A percentile compares a stretch with the other conserved stretches of the same genome.
Conservation (phyloP, 2,797 vertebrate genomes). For the Manis crassicaudata region DNA sequence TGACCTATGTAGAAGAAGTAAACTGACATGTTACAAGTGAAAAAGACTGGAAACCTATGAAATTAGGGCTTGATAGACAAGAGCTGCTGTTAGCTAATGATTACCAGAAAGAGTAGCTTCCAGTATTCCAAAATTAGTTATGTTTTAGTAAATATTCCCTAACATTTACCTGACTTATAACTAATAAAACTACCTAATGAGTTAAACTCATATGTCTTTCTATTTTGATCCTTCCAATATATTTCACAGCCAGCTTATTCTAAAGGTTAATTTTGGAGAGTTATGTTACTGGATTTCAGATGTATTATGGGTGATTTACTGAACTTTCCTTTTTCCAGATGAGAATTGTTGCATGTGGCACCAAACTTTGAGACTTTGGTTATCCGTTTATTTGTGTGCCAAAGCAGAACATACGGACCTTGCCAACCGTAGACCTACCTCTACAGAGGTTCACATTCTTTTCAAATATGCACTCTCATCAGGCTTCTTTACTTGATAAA, state of each 20-base stretch:
- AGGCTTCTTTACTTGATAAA: neutral
- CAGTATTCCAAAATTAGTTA: neutral
- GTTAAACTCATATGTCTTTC: neutral
- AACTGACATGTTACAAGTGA: neutral
- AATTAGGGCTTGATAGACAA: neutral
- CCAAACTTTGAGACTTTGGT: neutral
- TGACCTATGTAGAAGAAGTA: neutral
- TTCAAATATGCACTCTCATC: neutral
- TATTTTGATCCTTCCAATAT: neutral
- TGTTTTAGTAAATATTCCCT: constrained; percentile 7
- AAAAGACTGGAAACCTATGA: neutral
- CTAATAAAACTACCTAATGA: neutral
- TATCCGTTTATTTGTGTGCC: neutral
- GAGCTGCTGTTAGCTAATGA: neutral
- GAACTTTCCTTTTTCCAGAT: neutral
- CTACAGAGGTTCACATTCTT: neutral
- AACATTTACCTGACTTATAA: neutral
- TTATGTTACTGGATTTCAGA: neutral
- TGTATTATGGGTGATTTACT: neutral
- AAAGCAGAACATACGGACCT: neutral
- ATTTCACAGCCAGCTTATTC: neutral
- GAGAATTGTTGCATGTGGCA: neutral
- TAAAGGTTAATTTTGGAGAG: neutral
- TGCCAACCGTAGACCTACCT: neutral
- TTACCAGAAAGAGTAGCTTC: neutral